Conservation (phyloP, 2,113 vertebrate genomes). For the Hucho hucho region DNA sequence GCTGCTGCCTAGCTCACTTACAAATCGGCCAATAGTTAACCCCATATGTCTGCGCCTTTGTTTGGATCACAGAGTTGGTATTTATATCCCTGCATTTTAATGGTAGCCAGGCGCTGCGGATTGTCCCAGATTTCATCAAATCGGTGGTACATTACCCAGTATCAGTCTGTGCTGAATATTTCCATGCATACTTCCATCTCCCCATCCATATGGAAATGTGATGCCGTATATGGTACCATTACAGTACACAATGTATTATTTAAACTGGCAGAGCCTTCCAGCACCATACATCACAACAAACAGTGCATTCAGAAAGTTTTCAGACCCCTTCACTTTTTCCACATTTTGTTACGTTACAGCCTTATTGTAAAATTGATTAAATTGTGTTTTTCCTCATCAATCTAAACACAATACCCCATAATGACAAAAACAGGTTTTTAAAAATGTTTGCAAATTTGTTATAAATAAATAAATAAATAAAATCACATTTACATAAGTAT, state of each 20-base stretch:
- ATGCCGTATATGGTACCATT: conserved; percentile 32
- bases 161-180: conserved; percentile 32
- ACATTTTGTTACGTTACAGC: too few species aligned
- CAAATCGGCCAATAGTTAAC: conserved; percentile 29
- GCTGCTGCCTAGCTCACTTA: conserved; percentile 33
- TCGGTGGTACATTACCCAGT: conserved; percentile 39
- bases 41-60: conserved; percentile 55
- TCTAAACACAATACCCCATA: too few species aligned
- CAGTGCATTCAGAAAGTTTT: too few species aligned
- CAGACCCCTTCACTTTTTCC: too few species aligned
- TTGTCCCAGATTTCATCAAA: conserved; percentile 41
- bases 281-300: conserved; percentile 48
- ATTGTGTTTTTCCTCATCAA: too few species aligned
- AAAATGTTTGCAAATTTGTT: too few species aligned
- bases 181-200: conserved; percentile 42
- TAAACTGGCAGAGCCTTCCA: not conserved
- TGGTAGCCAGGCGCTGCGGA: conserved; percentile 14
- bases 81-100: conserved; percentile 38
- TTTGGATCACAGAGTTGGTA: conserved; percentile 47
- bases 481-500: too few species aligned
- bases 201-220: conserved; percentile 37
- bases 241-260: conserved; percentile 53
- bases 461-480: too few species aligned
- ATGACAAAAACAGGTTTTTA: too few species aligned
- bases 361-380: too few species aligned